phyloP scores from a whole-genome alignment of 2,888 invertebrate genomes.

The Drosophila nigricruria region DNA sequence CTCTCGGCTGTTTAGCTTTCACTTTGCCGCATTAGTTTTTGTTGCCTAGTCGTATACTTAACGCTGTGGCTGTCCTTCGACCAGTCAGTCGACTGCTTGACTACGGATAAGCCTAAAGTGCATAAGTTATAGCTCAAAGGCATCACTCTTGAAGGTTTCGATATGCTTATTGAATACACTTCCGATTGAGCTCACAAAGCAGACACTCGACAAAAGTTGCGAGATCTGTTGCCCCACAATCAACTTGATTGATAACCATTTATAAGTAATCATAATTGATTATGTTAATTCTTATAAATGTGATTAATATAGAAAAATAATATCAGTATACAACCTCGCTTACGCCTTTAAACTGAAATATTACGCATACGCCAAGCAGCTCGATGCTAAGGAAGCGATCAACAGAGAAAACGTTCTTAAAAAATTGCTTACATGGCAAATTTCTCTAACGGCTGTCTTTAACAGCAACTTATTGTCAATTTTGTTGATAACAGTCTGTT shows the following conservation, averaged over 20 bases:
- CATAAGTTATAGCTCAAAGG: conserved; percentile 47
- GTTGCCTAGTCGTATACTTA: conserved; percentile 58
- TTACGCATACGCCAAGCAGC: conserved; percentile 38
- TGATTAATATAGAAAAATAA: too few species aligned
- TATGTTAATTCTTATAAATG: too few species aligned
- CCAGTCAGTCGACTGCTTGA: conserved; percentile 45
- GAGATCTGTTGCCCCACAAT: background rate
- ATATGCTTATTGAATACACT: conserved; percentile 31
- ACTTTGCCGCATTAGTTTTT: conserved; percentile 73
- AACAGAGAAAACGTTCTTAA: conserved; percentile 44
- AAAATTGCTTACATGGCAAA: conserved; percentile 76
- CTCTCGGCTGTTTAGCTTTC: conserved; percentile 74
- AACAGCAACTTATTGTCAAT: conserved; percentile 82
- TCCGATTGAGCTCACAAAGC: background rate
- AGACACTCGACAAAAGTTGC: background rate
- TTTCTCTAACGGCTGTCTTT: conserved; percentile 75
- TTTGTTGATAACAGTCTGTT: conserved; percentile 74
- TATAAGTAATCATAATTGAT: background rate
- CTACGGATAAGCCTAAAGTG: conserved; percentile 53
- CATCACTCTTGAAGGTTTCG: conserved; percentile 21
- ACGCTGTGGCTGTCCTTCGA: conserved; percentile 43
- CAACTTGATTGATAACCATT: conserved; percentile 3
- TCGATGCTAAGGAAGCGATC: conserved; percentile 18
- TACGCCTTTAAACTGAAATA: conserved; percentile 29
- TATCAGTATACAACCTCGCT: background rate